A percentile compares a stretch with the other conserved stretches of the same genome.
Conservation (phyloP, 1,140 invertebrate genomes). For the Spodoptera litura region DNA sequence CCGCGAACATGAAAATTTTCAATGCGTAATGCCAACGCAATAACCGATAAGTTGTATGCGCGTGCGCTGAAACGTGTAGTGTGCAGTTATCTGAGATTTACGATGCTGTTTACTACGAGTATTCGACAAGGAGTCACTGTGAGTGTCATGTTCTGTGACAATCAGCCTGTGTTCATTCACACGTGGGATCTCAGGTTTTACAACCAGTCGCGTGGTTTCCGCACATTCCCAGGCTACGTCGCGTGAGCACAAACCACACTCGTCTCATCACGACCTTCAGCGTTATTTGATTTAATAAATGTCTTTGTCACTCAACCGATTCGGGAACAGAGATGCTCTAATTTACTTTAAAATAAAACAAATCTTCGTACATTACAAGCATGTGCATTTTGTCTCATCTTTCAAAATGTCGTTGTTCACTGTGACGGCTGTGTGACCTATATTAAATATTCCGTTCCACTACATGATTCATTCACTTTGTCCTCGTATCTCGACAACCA, state of each 20-base stretch:
- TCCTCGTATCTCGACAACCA: slow-evolving; percentile 51
- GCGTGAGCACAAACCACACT: background rate
- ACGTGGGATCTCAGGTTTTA: slow-evolving; percentile 8
- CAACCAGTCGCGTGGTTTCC: background rate
- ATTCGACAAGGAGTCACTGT: slow-evolving; percentile 13
- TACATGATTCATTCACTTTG: slow-evolving; percentile 53
- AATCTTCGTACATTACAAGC: slow-evolving; percentile 6
- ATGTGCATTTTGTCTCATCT: slow-evolving; percentile 20
- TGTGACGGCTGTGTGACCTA: slow-evolving; percentile 34
- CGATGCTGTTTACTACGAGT: slow-evolving; percentile 54
- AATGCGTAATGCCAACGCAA: slow-evolving; percentile 24
- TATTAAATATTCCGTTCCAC: slow-evolving; percentile 42
- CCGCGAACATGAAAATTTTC: slow-evolving; percentile 34
- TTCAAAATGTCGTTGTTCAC: slow-evolving; percentile 27
- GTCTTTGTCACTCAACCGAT: background rate
- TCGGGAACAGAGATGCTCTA: background rate
- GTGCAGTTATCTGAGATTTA: slow-evolving; percentile 50
- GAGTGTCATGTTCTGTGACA: slow-evolving; percentile 1
- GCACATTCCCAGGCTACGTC: background rate
- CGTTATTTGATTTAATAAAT: background rate
- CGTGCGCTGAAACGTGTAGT: slow-evolving; percentile 45
- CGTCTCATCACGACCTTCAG: background rate
- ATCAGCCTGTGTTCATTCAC: slow-evolving; percentile 20
- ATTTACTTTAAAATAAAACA: slow-evolving; percentile 13
- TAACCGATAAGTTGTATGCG: background rate